These are phyloP conservation scores for Psittacula cyanocephala DNA, from an alignment of 2,113 vertebrate species.

Conservation along the genomic window DNA sequence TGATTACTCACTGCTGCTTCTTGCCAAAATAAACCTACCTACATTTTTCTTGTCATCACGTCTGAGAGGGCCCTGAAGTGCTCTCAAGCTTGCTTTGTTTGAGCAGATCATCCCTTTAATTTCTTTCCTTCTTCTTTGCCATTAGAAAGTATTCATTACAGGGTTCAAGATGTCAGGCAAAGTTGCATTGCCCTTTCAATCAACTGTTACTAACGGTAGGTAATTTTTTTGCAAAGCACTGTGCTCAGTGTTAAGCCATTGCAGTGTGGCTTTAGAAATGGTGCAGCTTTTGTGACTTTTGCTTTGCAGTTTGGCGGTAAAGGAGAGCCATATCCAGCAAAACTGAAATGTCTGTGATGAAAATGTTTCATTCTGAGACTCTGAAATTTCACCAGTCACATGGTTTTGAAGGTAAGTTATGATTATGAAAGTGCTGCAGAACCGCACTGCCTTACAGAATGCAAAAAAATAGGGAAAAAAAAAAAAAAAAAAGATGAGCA, in stretches of 20 bases:
- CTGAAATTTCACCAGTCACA: background rate
- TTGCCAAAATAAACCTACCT: conserved; percentile 13
- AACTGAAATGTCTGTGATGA: background rate
- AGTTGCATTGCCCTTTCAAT: background rate
- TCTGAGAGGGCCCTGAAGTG: background rate
- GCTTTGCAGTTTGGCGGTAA: background rate
- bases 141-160: background rate
- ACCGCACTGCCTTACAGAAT: background rate
- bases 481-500: background rate
- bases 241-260: background rate
- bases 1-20: background rate
- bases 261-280: background rate
- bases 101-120: background rate
- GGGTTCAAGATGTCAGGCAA: background rate
- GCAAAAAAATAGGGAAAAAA: background rate
- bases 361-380: background rate
- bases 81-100: background rate
- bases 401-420: background rate
- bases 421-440: background rate
- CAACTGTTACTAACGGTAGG: background rate
- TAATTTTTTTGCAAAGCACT: background rate
- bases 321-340: background rate
- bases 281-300: background rate
- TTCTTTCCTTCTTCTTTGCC: background rate
- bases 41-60: background rate